These are phyloP conservation scores for Agrilus biguttatus DNA, from an alignment of 2,888 invertebrate genomes.

Conservation along the genomic window DNA sequence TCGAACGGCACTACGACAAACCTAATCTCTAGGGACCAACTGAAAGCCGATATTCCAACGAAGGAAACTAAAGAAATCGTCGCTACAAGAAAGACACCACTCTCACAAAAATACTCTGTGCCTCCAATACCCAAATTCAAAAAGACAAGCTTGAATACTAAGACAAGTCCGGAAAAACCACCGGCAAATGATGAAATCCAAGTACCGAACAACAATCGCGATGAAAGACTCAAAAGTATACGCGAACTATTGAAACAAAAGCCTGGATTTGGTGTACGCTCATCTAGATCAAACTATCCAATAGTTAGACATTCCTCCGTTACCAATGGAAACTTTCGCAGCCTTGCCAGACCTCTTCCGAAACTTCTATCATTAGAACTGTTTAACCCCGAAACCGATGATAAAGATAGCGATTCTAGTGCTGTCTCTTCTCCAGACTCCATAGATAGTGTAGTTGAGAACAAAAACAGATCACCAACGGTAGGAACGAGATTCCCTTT, in stretches of 20 bases:
- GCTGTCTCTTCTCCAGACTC: constrained; percentile 80
- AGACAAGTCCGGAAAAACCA: constrained; percentile 14
- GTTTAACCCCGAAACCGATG: constrained; percentile 83
- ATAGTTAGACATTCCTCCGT: constrained; percentile 55
- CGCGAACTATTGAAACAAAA: constrained; percentile 55
- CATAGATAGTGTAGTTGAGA: constrained; percentile 53
- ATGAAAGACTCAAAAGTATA: constrained; percentile 52
- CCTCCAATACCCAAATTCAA: constrained; percentile 28
- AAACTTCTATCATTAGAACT: constrained; percentile 67
- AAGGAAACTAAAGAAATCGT: constrained; percentile 10
- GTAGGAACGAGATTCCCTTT: constrained; percentile 9
- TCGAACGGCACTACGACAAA: constrained; percentile 33
- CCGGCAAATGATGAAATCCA: constrained; percentile 8
- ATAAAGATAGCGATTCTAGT: constrained; percentile 79
- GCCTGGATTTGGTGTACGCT: constrained; percentile 45
- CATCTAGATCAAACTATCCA: constrained; percentile 44
- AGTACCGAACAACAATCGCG: constrained; percentile 36
- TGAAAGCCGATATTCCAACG: constrained; percentile 12
- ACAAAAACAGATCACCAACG: constrained; percentile 1
- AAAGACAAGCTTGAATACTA: constrained; percentile 19
- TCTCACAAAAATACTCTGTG: constrained; percentile 28
- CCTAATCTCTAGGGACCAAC: constrained; percentile 29
- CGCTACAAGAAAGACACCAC: constrained; percentile 5
- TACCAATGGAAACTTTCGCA: constrained; percentile 39
- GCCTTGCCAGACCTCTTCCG: constrained; percentile 52